Conservation (phyloP, 2,888 invertebrate genomes). For the Rapana venosa region DNA sequence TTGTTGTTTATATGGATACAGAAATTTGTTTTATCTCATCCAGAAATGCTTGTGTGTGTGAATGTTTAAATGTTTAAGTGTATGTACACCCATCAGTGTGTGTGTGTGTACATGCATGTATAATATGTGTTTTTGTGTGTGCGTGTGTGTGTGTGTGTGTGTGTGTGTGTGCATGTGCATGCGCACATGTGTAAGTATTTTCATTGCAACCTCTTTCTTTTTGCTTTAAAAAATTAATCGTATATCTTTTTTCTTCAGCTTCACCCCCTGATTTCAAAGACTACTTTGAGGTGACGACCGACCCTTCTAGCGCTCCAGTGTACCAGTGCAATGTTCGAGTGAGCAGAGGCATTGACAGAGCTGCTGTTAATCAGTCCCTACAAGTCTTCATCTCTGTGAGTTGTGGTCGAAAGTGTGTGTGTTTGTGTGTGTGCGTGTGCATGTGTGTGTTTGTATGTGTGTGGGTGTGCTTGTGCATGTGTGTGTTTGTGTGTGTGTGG, state of each 20-base stretch:
- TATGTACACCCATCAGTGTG: background rate
- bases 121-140: background rate
- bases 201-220: too few species aligned
- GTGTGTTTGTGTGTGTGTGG: too few species aligned
- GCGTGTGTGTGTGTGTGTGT: background rate
- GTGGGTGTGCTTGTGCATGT: too few species aligned
- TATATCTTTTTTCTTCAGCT: conserved; percentile 34
- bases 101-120: background rate
- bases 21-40: background rate
- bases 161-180: too few species aligned
- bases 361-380: too few species aligned
- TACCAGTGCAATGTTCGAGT: conserved; percentile 43
- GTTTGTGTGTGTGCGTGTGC: too few species aligned
- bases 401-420: background rate
- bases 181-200: too few species aligned
- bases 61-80: background rate
- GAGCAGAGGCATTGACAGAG: conserved; percentile 14
- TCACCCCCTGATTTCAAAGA: conserved; percentile 46
- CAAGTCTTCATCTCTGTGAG: too few species aligned
- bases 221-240: background rate
- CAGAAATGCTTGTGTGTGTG: background rate
- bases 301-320: background rate
- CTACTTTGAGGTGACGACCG: conserved; percentile 34
- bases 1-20: too few species aligned
- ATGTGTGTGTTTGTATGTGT: background rate